A percentile compares a stretch with the other conserved stretches of the same genome.
Evolutionary conservation across 2,888 invertebrate species (phyloP).

Genomic region (Pediacus dermestoides): DNA sequence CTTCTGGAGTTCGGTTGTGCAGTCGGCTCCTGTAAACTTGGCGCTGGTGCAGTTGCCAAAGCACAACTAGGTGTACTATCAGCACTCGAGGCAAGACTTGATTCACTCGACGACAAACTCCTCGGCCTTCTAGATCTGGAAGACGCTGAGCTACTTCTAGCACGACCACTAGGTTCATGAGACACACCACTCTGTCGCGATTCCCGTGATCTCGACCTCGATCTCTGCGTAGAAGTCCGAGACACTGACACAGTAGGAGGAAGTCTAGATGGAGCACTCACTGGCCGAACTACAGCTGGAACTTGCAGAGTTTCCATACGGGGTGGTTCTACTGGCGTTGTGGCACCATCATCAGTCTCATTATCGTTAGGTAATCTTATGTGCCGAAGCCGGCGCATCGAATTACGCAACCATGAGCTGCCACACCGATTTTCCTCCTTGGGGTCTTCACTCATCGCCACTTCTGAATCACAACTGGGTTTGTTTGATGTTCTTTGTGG

Average conservation of each 20-base stretch:
- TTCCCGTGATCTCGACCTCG: slow-evolving; percentile 30
- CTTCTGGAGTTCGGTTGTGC: slow-evolving; percentile 27
- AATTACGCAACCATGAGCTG: slow-evolving; percentile 54
- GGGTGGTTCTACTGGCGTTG: neutral
- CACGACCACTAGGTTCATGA: slow-evolving; percentile 35
- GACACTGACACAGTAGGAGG: slow-evolving; percentile 15
- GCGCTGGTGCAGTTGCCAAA: slow-evolving; percentile 33
- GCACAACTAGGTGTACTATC: slow-evolving; percentile 44
- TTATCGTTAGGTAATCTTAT: slow-evolving; percentile 49
- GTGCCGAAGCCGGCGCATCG: slow-evolving; percentile 56
- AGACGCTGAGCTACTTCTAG: slow-evolving; percentile 44
- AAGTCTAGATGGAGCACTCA: slow-evolving; percentile 44
- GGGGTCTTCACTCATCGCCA: slow-evolving; percentile 26
- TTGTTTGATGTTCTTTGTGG: slow-evolving; percentile 10
- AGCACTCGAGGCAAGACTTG: slow-evolving; percentile 46
- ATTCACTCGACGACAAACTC: slow-evolving; percentile 47
- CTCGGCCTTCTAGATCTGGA: slow-evolving; percentile 43
- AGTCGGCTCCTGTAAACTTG: slow-evolving; percentile 24
- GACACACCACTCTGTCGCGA: slow-evolving; percentile 31
- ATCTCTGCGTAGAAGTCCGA: slow-evolving; percentile 27
- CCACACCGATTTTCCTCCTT: slow-evolving; percentile 26
- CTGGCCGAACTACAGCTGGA: slow-evolving; percentile 36
- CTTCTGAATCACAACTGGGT: slow-evolving; percentile 27
- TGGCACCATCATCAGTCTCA: slow-evolving; percentile 10
- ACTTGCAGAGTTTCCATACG: slow-evolving; percentile 17